Evolutionary conservation across 2,888 invertebrate species (phyloP).

Genomic region (Pimpla rufipes): DNA sequence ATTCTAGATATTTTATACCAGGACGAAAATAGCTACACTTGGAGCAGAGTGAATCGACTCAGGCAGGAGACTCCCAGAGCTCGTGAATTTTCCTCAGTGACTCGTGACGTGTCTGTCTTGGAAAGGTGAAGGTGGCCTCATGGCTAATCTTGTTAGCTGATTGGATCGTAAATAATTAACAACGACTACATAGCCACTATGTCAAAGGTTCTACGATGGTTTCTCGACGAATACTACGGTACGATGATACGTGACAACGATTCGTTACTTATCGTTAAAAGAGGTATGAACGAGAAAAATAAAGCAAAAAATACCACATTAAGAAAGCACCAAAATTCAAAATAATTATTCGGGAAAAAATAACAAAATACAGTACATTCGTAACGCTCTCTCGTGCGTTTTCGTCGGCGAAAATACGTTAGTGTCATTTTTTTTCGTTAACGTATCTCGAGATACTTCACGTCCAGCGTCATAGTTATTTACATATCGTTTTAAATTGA

Average conservation of each 20-base stretch:
- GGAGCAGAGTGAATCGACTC: constrained; percentile 7
- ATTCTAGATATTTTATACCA: background rate
- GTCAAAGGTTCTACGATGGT: constrained; percentile 9
- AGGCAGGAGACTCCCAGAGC: background rate
- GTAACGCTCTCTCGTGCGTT: constrained; percentile 1
- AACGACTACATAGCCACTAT: constrained; percentile 18
- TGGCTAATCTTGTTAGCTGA: constrained; percentile 17
- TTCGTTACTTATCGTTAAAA: constrained; percentile 2
- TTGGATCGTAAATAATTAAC: constrained; percentile 32
- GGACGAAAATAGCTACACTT: background rate
- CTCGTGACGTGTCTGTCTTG: constrained; percentile 23
- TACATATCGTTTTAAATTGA: constrained; percentile 2
- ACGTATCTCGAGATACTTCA: constrained; percentile 22
- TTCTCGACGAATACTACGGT: background rate
- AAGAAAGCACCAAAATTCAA: constrained; percentile 43
- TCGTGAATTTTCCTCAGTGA: constrained; percentile 29
- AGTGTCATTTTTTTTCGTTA: background rate
- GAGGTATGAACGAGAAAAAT: background rate
- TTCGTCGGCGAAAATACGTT: constrained; percentile 24
- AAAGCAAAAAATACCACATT: constrained; percentile 49
- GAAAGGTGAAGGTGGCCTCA: constrained; percentile 25
- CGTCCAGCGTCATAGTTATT: constrained; percentile 36
- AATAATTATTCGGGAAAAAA: constrained; percentile 58
- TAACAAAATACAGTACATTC: constrained; percentile 50
- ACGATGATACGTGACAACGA: constrained; percentile 21